phyloP scores from a whole-genome alignment of 2,888 invertebrate genomes.

The Drosophila fulvimacula region DNA sequence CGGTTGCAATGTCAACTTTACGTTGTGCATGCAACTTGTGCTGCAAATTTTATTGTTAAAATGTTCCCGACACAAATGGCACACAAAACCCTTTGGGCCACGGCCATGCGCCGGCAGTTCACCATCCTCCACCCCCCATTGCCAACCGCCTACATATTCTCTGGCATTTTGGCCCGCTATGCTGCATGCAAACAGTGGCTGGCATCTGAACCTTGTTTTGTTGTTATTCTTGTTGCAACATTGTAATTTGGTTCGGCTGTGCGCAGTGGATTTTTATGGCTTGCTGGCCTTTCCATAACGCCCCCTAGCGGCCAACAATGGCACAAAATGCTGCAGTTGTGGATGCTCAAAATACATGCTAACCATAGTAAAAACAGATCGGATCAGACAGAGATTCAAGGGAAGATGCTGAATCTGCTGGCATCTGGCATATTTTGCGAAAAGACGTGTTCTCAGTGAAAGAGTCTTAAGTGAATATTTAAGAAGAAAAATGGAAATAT shows the following conservation, averaged over 20 bases:
- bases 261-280: constrained; percentile 65
- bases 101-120: constrained; percentile 3
- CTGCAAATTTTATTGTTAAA: constrained; percentile 60
- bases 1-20: constrained; percentile 47
- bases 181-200: constrained; percentile 49
- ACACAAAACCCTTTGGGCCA: constrained; percentile 40
- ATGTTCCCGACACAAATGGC: constrained; percentile 46
- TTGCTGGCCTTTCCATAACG: constrained; percentile 47
- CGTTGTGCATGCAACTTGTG: constrained; percentile 42
- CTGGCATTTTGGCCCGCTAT: constrained; percentile 12
- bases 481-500: neutral
- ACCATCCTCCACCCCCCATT: neutral
- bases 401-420: neutral
- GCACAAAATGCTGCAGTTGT: constrained; percentile 27
- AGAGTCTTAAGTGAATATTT: neutral
- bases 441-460: neutral
- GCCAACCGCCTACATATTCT: neutral
- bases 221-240: constrained; percentile 54
- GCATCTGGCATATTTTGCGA: neutral
- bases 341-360: constrained; percentile 4
- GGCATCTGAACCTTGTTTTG: constrained; percentile 21
- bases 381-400: neutral
- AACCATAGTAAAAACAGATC: neutral
- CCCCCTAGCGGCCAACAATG: constrained; percentile 40
- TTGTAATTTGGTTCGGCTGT: constrained; percentile 65